Evolutionary conservation across 2,888 invertebrate genomes (phyloP).

Genomic region (Leptopterna dolabrata): DNA sequence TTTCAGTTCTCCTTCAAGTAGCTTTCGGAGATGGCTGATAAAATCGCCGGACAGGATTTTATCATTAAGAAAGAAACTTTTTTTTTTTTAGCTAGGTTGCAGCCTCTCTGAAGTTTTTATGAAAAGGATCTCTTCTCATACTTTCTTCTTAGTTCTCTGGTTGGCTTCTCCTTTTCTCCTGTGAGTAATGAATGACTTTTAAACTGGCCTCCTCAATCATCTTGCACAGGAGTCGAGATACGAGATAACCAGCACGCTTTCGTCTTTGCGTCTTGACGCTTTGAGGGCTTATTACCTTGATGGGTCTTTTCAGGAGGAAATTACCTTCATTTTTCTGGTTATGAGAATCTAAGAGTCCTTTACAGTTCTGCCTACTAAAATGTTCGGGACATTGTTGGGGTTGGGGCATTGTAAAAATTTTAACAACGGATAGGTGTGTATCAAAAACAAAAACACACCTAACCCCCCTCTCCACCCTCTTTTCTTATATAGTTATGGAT

Average conservation of each 20-base stretch:
- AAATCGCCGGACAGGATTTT: neutral
- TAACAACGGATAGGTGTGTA: too few species aligned
- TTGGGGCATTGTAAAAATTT: too few species aligned
- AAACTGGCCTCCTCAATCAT: neutral
- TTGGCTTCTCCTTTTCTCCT: neutral
- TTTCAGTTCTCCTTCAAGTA: neutral
- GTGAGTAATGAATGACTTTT: neutral
- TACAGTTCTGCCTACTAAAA: too few species aligned
- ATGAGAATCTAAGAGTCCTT: neutral
- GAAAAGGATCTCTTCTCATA: neutral
- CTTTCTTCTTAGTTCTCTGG: neutral
- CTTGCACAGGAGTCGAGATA: neutral
- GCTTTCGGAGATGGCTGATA: conserved; percentile 23
- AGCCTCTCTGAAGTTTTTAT: neutral
- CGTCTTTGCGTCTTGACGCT: neutral
- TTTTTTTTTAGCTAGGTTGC: neutral
- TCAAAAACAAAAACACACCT: too few species aligned
- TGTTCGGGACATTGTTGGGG: too few species aligned
- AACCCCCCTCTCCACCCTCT: too few species aligned
- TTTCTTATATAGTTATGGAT: too few species aligned
- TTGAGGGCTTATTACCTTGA: neutral
- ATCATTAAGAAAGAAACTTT: conserved; percentile 1
- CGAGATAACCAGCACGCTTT: neutral
- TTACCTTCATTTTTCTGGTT: neutral
- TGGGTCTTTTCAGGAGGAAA: neutral